These are phyloP conservation scores for Limnodromus scolopaceus DNA, from an alignment of 2,797 vertebrate species.

Conservation along the genomic window DNA sequence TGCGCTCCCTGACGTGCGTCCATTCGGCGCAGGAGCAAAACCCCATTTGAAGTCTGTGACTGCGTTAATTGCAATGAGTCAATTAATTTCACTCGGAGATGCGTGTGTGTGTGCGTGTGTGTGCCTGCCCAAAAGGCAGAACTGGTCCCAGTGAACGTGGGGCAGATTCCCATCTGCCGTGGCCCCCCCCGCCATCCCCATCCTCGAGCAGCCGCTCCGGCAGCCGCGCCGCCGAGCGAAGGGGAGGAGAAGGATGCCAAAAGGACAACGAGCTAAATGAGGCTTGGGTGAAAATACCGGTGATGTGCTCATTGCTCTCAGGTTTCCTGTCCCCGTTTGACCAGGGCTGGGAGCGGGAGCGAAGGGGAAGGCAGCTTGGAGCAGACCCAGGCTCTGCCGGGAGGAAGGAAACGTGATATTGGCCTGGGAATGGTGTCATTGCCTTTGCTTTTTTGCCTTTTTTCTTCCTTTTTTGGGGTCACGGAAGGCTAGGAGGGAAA, in stretches of 20 bases:
- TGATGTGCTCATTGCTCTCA: neutral
- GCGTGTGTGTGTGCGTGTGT: fast-evolving
- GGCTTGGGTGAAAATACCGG: neutral
- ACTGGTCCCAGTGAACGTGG: fast-evolving
- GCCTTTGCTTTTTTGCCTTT: neutral
- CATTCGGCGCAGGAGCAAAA: neutral
- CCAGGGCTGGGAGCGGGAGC: neutral
- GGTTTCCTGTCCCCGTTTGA: constrained; percentile 62
- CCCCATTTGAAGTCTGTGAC: neutral
- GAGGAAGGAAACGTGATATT: constrained; percentile 50
- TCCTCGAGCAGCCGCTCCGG: fast-evolving
- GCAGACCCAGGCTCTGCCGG: neutral
- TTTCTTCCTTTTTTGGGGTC: neutral
- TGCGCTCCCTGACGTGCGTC: fast-evolving
- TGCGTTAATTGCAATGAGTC: neutral
- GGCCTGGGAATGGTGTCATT: constrained; percentile 9
- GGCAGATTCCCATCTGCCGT: neutral
- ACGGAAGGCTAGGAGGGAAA: neutral
- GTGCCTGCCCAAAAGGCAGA: neutral
- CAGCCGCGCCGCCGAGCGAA: fast-evolving
- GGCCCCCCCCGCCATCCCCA: fast-evolving
- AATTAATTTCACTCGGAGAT: neutral
- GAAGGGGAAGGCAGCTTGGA: constrained; percentile 18
- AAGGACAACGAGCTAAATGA: neutral
- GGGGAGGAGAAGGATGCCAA: neutral